Base-by-base conservation (phyloP, 2,797 vertebrate genomes). In the Eulemur coronatus region DNA sequence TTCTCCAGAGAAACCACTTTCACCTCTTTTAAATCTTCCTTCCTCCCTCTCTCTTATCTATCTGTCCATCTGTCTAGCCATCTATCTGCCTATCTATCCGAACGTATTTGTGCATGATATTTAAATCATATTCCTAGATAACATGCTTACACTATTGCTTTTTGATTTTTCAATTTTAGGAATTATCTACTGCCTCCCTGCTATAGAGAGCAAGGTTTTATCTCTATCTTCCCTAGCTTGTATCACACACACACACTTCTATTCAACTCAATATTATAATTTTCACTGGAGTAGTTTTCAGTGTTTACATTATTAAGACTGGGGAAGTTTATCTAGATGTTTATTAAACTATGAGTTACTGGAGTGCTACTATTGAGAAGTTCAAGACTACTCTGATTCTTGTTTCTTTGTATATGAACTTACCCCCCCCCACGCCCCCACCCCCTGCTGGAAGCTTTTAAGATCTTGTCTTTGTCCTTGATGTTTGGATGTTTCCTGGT, bases 361-460 rank as follows among this genome's bases (percentile, higher is more conserved):
- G 43, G 50, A 91, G 24, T 7, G 38, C 17, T 57, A 10, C 13
- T 57, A 22, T 38, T 26, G 43, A 69, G 69, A 92, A 50, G 15
- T n/a, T 22, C 33, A 72, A 10, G 2, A 2, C 65, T 61, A 70
- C 35, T 79, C 28, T 28, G 20, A 57, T 35, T 35, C 57, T 11
- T 30, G 1, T 90, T 72, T 79, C 15, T 70, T n/a, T 84, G 48
- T 38, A 2, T 43, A 28, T n/a, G 30, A 81, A 38, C 7, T 24
- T 38, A 38, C 2, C 13, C 9, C 26, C 20, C 0, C 8, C 1
- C 7, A 9, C 9, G 6, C 26, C 6, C 9, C 1, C 4, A 52
- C 18, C 1, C 0, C 24, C 1, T 41, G 9, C n/a, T 12, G 0
- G 13, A 86, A 30, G 26, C 28, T 57, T 95, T 89, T 30, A 70